Evolutionary conservation across 2,888 invertebrate species (phyloP), one percentile per base, ranked within the genome.

Genomic region (Acrobasis suavella): DNA sequence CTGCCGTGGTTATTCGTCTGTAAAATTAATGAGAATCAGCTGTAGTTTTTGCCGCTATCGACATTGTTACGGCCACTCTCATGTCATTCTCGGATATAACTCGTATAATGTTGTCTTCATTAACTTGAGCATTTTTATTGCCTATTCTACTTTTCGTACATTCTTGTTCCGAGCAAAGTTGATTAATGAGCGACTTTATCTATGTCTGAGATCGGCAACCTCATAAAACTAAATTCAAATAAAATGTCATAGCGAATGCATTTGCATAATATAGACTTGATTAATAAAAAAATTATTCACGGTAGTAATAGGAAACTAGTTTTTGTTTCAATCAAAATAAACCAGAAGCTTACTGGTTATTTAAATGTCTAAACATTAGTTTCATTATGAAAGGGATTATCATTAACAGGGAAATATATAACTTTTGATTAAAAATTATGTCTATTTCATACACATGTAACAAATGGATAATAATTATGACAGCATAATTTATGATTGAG

Each of bases 281-380:
- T 75, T 74, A n/a, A 74, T 70, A 72, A 69, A 72, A 76, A 78
- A 76, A 70, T 78, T 77, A 79, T 75, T 73, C 67, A 69, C 69
- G 68, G 68, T 76, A 78, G 78, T 78, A 78, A 82, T 81, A 75
- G 76, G 78, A 74, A 78, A 82, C 77, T 71, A 67, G 77, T 79
- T 80, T 76, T 9, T 64, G 61, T 72, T 72, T 72, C 73, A 65
- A 67, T 67, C 50, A 55, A 70, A 67, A 65, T 68, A 62, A 63
- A 69, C 64, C 68, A 68, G 68, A 63, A 68, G 68, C 68, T 38
- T 54, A 54, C 50, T 7, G 59, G 62, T 64, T 55, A 60, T 66
- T 66, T 15, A 58, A 63, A 66, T 64, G 56, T 64, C 59, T 58
- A 50, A 59, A 63, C 58, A 62, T 65, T 64, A 37, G 46, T 46